Evolutionary conservation across 2,797 vertebrate genomes (phyloP), one percentile per base, ranked within the genome.

Genomic region (Bradypus variegatus): DNA sequence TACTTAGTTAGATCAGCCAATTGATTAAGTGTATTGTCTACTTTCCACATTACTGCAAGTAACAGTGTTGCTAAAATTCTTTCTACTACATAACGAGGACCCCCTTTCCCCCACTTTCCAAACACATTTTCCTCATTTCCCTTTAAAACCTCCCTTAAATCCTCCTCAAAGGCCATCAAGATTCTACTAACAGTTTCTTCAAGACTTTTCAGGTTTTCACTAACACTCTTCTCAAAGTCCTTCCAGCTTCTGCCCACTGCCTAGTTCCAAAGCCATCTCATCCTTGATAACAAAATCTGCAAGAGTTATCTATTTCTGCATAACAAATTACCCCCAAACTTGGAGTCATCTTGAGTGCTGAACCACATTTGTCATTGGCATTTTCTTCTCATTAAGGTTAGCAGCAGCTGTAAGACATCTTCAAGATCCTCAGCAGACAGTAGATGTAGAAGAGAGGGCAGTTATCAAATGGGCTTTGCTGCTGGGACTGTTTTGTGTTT

Each of bases 151-250:
- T 95, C 19, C 18, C 53, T n/a, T 86, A 41, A 11, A 58, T 19
- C 14, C 16, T 80, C 82, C 21, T 88, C 67, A 82, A 78, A 89
- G 70, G 16, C 76, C 36, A 80, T 76, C 31, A 53, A 4, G 10
- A 77, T 82, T 88, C 65, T 82, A n/a, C 45, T 50, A 85, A 53
- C 21, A 76, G 25, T 87, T 91, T 92, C 86, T 81, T 90, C 33
- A 69, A 58, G n/a, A 38, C 27, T 83, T 14, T 85, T 19, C 19
- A 84, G 33, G 70, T 29, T 91, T 93, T 85, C 3, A 31, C 14
- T 89, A 33, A 72, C 29, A n/a, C 55, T 89, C 21, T 62, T 23
- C 60, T 79, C 10, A 50, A 13, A 69, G 16, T 83, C 16, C 16
- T 84, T 80, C 21, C 77, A 72, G 18, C n/a, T 41, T 92, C 18